These are phyloP conservation scores for Arizona elegans DNA, from an alignment of 2,113 vertebrate species.

Conservation along the genomic window DNA sequence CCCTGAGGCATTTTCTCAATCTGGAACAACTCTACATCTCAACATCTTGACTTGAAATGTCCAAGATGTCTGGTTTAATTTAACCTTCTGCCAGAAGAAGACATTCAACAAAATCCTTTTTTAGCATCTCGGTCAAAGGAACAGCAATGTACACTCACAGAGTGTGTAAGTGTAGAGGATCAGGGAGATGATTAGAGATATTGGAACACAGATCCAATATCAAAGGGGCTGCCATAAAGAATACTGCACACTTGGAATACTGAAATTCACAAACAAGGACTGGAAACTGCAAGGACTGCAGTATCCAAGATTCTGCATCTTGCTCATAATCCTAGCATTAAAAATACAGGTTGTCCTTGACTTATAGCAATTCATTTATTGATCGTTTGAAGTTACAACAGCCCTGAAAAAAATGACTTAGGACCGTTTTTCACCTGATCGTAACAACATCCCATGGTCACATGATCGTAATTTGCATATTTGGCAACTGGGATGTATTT, in stretches of 20 bases:
- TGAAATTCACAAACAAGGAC: neutral
- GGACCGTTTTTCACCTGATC: too few species aligned
- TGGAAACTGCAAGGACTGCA: neutral
- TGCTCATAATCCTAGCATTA: neutral
- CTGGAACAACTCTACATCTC: neutral
- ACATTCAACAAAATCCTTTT: neutral
- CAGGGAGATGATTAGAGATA: too few species aligned
- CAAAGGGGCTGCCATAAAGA: too few species aligned
- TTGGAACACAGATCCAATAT: too few species aligned
- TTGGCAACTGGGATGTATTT: too few species aligned
- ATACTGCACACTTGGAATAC: too few species aligned
- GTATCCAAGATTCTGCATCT: neutral
- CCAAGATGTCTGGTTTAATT: neutral
- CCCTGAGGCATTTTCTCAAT: neutral
- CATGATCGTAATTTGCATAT: too few species aligned
- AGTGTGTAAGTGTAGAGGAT: neutral
- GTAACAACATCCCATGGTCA: too few species aligned
- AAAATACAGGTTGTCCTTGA: neutral
- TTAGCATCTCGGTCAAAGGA: neutral
- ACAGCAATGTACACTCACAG: neutral
- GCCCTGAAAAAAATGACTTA: too few species aligned
- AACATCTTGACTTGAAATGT: neutral
- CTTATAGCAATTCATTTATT: too few species aligned
- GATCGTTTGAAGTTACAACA: too few species aligned
- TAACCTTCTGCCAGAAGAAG: neutral